phyloP scores from a whole-genome alignment of 2,888 invertebrate species.

The Rhyacophila evoluta region DNA sequence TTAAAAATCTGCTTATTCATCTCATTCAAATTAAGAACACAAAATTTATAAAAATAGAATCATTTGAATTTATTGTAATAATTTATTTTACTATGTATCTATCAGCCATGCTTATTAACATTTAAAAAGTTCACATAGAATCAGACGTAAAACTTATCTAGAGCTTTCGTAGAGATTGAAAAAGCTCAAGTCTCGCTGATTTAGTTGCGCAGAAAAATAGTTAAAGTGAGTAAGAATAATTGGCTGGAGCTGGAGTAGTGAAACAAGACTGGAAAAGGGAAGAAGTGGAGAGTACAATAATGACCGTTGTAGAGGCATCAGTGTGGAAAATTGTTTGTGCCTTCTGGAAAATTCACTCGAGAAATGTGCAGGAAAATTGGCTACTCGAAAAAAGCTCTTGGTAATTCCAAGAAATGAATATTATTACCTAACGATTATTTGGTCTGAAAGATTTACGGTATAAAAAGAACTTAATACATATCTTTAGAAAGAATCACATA shows the following conservation, averaged over 20 bases:
- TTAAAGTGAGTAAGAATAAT: constrained; percentile 33
- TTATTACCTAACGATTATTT: too few species aligned
- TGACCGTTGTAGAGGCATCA: constrained; percentile 52
- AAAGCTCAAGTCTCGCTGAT: not conserved
- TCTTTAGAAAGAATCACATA: too few species aligned
- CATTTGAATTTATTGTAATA: too few species aligned
- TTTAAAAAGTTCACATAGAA: too few species aligned
- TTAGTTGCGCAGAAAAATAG: constrained; percentile 14
- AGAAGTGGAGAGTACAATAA: constrained; percentile 50
- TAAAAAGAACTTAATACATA: too few species aligned
- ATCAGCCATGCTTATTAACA: too few species aligned
- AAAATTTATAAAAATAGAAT: too few species aligned
- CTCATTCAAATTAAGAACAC: too few species aligned
- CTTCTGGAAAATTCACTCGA: constrained; percentile 13
- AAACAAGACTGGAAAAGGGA: constrained; percentile 27
- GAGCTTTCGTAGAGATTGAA: not conserved
- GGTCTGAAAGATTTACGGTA: too few species aligned
- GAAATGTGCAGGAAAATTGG: not conserved
- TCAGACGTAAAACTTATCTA: not conserved
- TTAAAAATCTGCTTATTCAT: too few species aligned
- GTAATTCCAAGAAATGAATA: too few species aligned
- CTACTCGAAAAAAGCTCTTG: not conserved
- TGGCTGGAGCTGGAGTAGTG: constrained; percentile 30
- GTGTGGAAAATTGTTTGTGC: constrained; percentile 48
- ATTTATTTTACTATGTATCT: too few species aligned